Percentiles rank a stretch among this genome's conserved stretches.
Conservation (phyloP, 2,113 vertebrate genomes). For the Lepus timidus region DNA sequence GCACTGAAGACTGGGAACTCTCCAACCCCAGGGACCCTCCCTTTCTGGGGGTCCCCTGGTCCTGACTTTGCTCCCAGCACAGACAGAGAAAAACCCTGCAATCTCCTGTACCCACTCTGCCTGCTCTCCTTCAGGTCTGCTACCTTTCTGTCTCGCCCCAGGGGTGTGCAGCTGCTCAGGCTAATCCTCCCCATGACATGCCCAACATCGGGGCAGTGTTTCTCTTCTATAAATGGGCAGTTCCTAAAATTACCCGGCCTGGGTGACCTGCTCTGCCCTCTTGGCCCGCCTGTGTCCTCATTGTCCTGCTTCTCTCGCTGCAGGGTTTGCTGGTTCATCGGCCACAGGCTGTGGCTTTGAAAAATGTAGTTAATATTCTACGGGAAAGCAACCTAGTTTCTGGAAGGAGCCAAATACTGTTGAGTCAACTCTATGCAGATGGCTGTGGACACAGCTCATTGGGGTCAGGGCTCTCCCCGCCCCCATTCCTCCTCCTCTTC, state of each 20-base stretch:
- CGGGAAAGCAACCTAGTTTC: constrained; percentile 50
- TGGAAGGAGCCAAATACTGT: background rate
- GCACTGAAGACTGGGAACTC: too few species aligned
- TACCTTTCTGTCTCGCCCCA: background rate
- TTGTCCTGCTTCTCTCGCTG: background rate
- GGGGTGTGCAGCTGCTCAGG: background rate
- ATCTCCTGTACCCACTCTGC: background rate
- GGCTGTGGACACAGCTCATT: background rate
- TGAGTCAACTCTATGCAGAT: background rate
- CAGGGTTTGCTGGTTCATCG: background rate
- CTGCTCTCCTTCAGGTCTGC: background rate
- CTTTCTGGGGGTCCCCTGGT: background rate
- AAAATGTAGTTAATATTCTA: constrained; percentile 13
- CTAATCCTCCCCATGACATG: background rate
- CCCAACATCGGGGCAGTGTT: background rate
- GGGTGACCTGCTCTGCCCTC: background rate
- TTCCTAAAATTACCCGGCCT: background rate
- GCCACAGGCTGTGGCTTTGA: constrained; percentile 5
- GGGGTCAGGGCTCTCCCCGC: background rate
- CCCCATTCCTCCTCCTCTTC: rapidly evolving
- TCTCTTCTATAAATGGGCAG: background rate
- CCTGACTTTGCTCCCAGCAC: background rate
- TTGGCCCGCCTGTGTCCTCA: background rate
- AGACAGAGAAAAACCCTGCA: background rate
- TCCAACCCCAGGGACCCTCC: background rate